These are phyloP conservation scores for Aurelia aurita DNA, from an alignment of 30 jellyfish, hydroid and myxozoan genomes.

Conservation along the genomic window DNA sequence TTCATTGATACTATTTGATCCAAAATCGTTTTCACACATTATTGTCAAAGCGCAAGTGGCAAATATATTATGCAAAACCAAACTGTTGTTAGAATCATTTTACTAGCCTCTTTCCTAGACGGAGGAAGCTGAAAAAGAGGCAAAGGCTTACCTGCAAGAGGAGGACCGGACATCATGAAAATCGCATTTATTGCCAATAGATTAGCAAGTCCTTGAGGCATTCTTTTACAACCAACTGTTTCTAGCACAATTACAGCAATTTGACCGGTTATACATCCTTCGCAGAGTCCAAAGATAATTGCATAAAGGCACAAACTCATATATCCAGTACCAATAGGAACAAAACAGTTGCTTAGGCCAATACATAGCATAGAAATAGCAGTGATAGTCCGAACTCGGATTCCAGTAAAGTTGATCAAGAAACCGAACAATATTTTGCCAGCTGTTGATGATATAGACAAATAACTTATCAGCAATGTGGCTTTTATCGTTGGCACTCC, in stretches of 20 bases:
- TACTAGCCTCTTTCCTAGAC: too few relatives aligned
- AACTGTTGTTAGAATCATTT: too few relatives aligned
- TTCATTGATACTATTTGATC: too few relatives aligned
- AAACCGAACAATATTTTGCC: slow-evolving; percentile 69
- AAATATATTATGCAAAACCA: too few relatives aligned
- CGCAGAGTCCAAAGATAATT: slow-evolving; percentile 48
- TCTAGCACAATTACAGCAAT: slow-evolving; percentile 57
- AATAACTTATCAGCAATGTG: slow-evolving; percentile 40
- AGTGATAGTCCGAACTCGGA: slow-evolving; percentile 38
- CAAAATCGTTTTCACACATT: too few relatives aligned
- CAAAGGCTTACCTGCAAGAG: slow-evolving; percentile 64
- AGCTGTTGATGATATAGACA: slow-evolving; percentile 57
- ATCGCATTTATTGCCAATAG: slow-evolving; percentile 47
- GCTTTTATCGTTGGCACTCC: slow-evolving; percentile 68
- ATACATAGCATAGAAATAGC: slow-evolving; percentile 68
- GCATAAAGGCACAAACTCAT: slow-evolving; percentile 25
- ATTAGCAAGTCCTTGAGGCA: slow-evolving; percentile 62
- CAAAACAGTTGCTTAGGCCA: slow-evolving; percentile 58
- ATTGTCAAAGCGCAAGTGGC: too few relatives aligned
- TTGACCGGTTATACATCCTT: slow-evolving; percentile 78
- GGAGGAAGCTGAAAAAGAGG: neutral
- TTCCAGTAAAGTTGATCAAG: slow-evolving; percentile 29
- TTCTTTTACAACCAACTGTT: slow-evolving; percentile 52
- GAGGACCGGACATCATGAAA: slow-evolving; percentile 76
- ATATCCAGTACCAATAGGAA: slow-evolving; percentile 46